Evolutionary conservation across 2,797 vertebrate genomes (phyloP).

Genomic region (Enteromius thamalakanensis): DNA sequence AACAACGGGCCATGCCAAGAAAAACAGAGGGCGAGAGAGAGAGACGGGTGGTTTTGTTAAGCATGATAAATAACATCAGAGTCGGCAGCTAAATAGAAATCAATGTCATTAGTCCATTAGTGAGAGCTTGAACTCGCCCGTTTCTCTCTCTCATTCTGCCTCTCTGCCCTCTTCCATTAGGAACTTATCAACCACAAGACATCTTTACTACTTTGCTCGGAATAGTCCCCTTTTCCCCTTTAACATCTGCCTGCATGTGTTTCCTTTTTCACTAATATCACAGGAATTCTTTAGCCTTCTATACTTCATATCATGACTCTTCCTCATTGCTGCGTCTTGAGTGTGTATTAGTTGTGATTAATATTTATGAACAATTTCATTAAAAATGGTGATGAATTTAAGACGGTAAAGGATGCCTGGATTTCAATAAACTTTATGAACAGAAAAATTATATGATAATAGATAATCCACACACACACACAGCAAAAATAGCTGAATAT

Average conservation of each 20-base stretch:
- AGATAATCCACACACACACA: not conserved
- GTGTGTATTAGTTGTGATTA: not conserved
- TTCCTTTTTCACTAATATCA: not conserved
- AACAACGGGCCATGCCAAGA: constrained; percentile 46
- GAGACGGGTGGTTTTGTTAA: constrained; percentile 72
- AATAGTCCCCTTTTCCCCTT: constrained; percentile 18
- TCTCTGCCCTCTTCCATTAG: constrained; percentile 58
- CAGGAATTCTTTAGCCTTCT: not conserved
- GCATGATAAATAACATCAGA: constrained; percentile 84
- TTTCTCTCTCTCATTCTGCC: constrained; percentile 50
- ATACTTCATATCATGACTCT: not conserved
- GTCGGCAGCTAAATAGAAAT: constrained; percentile 82
- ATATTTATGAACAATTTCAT: not conserved
- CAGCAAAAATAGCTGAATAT: not conserved
- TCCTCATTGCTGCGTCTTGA: constrained; percentile 23
- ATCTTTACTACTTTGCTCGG: constrained; percentile 49
- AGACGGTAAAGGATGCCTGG: not conserved
- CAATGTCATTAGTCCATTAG: constrained; percentile 84
- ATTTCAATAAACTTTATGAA: not conserved
- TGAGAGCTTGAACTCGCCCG: constrained; percentile 73
- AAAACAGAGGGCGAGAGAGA: constrained; percentile 43
- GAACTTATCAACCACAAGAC: constrained; percentile 56
- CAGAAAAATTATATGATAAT: too few relatives aligned
- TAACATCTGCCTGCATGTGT: not conserved
- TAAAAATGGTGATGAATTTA: not conserved